Percentiles rank a stretch among this genome's conserved stretches.
These are phyloP conservation scores for Kryptopterus vitreolus DNA, from an alignment of 2,797 vertebrate species.

Conservation along the genomic window DNA sequence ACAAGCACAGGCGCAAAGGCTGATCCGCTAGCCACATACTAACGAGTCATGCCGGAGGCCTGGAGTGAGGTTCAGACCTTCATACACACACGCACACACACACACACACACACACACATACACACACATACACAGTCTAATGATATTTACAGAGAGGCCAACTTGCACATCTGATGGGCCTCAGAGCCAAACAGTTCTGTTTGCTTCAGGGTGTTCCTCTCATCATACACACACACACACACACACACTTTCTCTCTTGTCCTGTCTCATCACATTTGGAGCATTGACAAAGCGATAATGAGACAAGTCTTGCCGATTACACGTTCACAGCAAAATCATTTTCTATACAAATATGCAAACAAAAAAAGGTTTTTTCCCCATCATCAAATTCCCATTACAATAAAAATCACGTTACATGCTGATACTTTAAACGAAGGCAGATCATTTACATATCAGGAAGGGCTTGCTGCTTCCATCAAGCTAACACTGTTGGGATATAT, in stretches of 20 bases:
- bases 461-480: neutral
- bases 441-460: slow-evolving; percentile 15
- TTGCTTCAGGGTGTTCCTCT: slow-evolving; percentile 50
- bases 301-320: slow-evolving; percentile 45
- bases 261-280: slow-evolving; percentile 43
- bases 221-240: slow-evolving; percentile 28
- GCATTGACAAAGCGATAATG: slow-evolving; percentile 56
- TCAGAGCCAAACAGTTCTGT: slow-evolving; percentile 46
- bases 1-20: slow-evolving; percentile 10
- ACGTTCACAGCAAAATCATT: slow-evolving; percentile 47
- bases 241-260: slow-evolving; percentile 14
- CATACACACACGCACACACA: neutral
- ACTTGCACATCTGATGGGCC: slow-evolving; percentile 48
- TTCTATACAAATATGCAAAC: slow-evolving; percentile 44
- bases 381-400: slow-evolving; percentile 30
- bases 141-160: slow-evolving; percentile 50
- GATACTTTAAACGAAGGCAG: slow-evolving; percentile 4
- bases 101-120: slow-evolving; percentile 19
- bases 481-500: too few species aligned
- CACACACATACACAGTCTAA: slow-evolving; percentile 23
- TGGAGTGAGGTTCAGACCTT: slow-evolving; percentile 19
- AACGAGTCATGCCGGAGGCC: slow-evolving; percentile 32
- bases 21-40: slow-evolving; percentile 27
- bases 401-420: slow-evolving; percentile 23
- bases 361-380: neutral